Evolutionary conservation across 2,113 vertebrate species (phyloP).

Genomic region (Micronycteris hirsuta): DNA sequence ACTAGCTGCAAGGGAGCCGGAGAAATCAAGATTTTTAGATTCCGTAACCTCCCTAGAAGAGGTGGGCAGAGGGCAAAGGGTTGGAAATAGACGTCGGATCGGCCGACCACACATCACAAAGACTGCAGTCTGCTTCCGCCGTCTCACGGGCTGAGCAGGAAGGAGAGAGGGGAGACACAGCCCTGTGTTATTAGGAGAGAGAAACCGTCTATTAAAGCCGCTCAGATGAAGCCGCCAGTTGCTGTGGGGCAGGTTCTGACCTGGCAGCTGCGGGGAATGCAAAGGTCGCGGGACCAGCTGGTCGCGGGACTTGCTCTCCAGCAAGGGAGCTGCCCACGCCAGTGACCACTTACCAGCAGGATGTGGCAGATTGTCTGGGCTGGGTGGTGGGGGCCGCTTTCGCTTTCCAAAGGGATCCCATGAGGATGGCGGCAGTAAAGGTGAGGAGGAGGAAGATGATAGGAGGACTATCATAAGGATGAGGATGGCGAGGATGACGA

Average conservation of each 20-base stretch:
- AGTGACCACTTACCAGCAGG: accelerated
- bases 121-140: neutral
- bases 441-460: neutral
- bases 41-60: neutral
- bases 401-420: neutral
- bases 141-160: neutral
- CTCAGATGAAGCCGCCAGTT: neutral
- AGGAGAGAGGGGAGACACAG: neutral
- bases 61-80: neutral
- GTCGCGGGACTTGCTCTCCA: neutral
- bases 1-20: neutral
- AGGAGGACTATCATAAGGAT: neutral
- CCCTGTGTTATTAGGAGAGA: neutral
- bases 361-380: neutral
- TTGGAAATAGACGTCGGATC: neutral
- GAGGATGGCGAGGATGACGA: neutral
- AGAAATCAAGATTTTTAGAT: neutral
- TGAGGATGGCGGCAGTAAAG: neutral
- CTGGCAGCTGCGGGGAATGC: neutral
- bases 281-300: neutral
- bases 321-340: neutral
- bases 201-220: neutral
- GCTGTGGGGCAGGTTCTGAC: neutral
- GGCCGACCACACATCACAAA: too few species aligned
- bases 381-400: neutral